A percentile compares a stretch with the other conserved stretches of the same genome.
These are phyloP conservation scores for Pterostichus madidus DNA, from an alignment of 2,888 invertebrate genomes.

Conservation along the genomic window DNA sequence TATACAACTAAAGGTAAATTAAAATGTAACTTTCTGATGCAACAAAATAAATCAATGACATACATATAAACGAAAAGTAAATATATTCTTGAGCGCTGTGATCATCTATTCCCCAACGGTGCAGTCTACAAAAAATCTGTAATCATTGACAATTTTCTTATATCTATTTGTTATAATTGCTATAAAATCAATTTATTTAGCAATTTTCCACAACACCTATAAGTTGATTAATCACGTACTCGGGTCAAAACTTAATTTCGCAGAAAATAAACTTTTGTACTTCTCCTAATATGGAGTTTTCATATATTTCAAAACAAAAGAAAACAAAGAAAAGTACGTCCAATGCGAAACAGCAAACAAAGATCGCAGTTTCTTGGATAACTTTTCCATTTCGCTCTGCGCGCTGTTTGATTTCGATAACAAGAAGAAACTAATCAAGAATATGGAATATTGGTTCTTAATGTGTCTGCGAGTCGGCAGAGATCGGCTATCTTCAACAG, in stretches of 20 bases:
- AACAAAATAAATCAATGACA: too few relatives aligned
- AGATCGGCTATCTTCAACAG: neutral
- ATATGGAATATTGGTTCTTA: conserved; percentile 39
- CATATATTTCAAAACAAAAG: conserved; percentile 5
- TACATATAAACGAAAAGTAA: too few relatives aligned
- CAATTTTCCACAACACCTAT: too few relatives aligned
- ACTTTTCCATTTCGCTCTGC: conserved; percentile 33
- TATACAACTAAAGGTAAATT: too few relatives aligned
- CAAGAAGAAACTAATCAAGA: conserved; percentile 37
- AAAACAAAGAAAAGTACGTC: conserved; percentile 5
- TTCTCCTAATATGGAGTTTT: conserved; percentile 4
- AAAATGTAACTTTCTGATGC: too few relatives aligned
- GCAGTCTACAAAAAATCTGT: too few relatives aligned
- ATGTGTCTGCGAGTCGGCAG: neutral
- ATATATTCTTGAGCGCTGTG: too few relatives aligned
- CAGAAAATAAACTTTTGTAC: neutral
- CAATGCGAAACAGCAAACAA: conserved; percentile 23
- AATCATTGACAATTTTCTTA: too few relatives aligned
- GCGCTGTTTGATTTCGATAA: conserved; percentile 35
- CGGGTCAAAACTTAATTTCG: neutral
- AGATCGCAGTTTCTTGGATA: conserved; percentile 14
- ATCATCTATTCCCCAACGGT: too few relatives aligned
- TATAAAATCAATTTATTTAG: too few relatives aligned
- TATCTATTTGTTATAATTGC: too few relatives aligned
- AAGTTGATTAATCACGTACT: neutral